Base-by-base conservation (phyloP, 2,888 invertebrate genomes). In the Meghimatium bilineatum region DNA sequence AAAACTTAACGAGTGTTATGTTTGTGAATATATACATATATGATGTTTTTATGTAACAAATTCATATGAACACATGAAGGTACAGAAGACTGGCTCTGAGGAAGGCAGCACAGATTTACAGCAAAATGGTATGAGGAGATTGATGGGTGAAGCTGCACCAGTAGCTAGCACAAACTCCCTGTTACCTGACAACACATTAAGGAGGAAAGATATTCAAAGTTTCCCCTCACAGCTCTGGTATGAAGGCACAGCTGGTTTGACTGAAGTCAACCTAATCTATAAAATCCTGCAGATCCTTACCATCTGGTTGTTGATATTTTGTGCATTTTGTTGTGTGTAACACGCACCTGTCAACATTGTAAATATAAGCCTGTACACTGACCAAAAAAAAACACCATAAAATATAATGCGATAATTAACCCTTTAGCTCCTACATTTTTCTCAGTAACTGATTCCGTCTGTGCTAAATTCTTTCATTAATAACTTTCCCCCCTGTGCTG, bases 171-270 rank as follows among this genome's bases (percentile, higher is more conserved):
- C 67, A n/a, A 49, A 71, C 71, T 60, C 67, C 23, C 36, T 63
- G 38, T 63, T 74, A 23, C 38, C 60, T 29, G 34, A 20, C 63
- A 63, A 63, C 67, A 56, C 29, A 14, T 71, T 71, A 14, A 80
- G 20, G 32, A 80, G 49, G 56, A 81, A 32, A 74, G 63, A 74
- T 2, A 38, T 63, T 14, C 52, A 72, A n/a, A 56, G 72, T n/a
- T 81, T 81, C 32, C 81, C 81, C 17, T 81, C 81, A 1, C 81
- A 81, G 81, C 63, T 81, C 60, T 81, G 81, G 81, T 81, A 81
- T 52, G 81, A 52, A 49, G 71, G 69, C 77, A 77, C 23, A 17
- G 2, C 36, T 38, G 34, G 36, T 60, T 36, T 49, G 5, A 44
- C 44, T 8, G 17, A 26, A 17, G 12, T 26, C 23, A 38, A n/a